Conservation (phyloP, 2,888 invertebrate species). For the Andrena bucephala region DNA sequence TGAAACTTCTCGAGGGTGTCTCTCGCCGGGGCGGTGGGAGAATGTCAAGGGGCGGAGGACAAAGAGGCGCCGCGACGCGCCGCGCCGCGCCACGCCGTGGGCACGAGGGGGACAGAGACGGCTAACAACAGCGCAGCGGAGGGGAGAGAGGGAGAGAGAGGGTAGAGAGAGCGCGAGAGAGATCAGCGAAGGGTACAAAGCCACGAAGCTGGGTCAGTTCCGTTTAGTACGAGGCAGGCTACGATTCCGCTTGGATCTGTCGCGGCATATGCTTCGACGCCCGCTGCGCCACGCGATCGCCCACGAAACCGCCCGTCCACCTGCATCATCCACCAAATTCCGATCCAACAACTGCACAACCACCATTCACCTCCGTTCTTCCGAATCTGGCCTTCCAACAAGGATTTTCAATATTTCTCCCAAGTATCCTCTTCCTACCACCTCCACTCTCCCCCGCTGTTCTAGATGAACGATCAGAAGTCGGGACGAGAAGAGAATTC, state of each 20-base stretch:
- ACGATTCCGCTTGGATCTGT: slow-evolving; percentile 70
- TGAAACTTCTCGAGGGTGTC: slow-evolving; percentile 79
- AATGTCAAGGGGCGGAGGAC: slow-evolving; percentile 59
- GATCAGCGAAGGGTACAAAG: slow-evolving; percentile 72
- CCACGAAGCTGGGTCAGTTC: slow-evolving; percentile 76
- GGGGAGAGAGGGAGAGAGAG: slow-evolving; percentile 43
- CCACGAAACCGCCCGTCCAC: no score
- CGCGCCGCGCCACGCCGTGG: not conserved
- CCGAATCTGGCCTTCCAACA: not conserved
- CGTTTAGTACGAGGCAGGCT: slow-evolving; percentile 73
- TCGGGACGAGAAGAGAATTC: no score
- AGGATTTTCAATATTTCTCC: not conserved
- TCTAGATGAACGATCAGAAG: no score
- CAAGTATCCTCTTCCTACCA: not conserved
- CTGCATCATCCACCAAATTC: not conserved
- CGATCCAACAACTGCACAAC: not conserved
- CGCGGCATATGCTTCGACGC: slow-evolving; percentile 27
- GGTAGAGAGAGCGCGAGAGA: slow-evolving; percentile 58
- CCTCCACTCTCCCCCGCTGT: not conserved
- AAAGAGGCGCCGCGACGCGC: slow-evolving; percentile 22
- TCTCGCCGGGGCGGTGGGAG: slow-evolving; percentile 67
- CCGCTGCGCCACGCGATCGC: slow-evolving; percentile 2
- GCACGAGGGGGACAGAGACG: slow-evolving; percentile 50
- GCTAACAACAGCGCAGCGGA: slow-evolving; percentile 35
- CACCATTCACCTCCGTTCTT: not conserved